Base-by-base conservation (phyloP, 2,113 vertebrate species). In the Brachypteracias leptosomus region DNA sequence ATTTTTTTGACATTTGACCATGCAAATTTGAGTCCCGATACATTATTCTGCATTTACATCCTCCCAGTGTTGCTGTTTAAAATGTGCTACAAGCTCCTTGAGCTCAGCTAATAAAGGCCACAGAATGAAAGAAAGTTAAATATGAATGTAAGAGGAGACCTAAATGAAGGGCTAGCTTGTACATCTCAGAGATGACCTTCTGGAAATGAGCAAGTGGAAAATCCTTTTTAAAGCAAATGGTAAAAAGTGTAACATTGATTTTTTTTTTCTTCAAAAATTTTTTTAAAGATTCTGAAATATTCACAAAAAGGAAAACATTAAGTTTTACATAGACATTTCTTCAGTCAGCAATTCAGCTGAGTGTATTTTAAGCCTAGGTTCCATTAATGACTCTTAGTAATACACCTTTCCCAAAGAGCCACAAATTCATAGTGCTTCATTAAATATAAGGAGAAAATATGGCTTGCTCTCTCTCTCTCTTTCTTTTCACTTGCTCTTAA, bases 1-100 rank as follows among this genome's bases (percentile, higher is more conserved):
- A 99, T 99, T 99, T 99, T 99, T 99, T 99, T 99, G 99, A 99
- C 99, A 99, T 99, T 99, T 99, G 99, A 99, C 99, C 99, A 99
- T 99, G 99, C 99, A 99, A 99, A 99, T 99, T 98, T 98, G 98
- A 98, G 98, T 98, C 98, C 98, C 98, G 98, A 98, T 99, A 99
- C 98, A 99, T 99, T 99, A 99, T 99, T 99, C 99, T 99, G 98
- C 99, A 99, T 99, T 99, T 99, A 99, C 99, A 99, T 98, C 98
- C 98, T 98, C 98, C 98, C 98, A 98, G 97, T 97, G 98, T 97
- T 98, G 97, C 98, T 98, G 98, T 98, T 99, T 98, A 98, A 98
- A 98, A 98, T 98, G 98, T 98, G 98, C 97, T 98, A 98, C 98
- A 98, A 98, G 98, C 98, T 97, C 96, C 97, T 97, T 98, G 97